phyloP scores from a whole-genome alignment of 2,888 invertebrate species.

The Ornithoptera alexandrae region DNA sequence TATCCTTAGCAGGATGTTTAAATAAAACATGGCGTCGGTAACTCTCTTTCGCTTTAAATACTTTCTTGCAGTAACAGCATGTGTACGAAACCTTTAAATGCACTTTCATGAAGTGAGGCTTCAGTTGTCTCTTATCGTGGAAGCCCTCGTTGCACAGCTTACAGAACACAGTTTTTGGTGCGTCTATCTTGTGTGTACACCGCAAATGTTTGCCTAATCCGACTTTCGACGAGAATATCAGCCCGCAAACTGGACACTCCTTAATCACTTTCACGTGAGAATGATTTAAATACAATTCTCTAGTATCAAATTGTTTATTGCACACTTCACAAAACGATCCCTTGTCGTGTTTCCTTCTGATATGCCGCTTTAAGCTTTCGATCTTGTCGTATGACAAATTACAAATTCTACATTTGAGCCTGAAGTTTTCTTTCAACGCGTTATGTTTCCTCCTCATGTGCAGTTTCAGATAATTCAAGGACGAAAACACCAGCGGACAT shows the following conservation, averaged over 20 bases:
- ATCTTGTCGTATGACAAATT: conserved; percentile 70
- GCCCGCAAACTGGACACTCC: conserved; percentile 64
- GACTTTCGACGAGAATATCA: conserved; percentile 64
- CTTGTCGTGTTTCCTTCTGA: conserved; percentile 65
- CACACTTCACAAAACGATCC: conserved; percentile 63
- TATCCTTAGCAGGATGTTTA: conserved; percentile 52
- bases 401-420: conserved; percentile 67
- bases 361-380: conserved; percentile 70
- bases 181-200: conserved; percentile 63
- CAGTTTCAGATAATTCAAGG: conserved; percentile 60
- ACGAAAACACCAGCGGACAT: conserved; percentile 67
- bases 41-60: conserved; percentile 67
- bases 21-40: conserved; percentile 61
- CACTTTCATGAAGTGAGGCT: conserved; percentile 63
- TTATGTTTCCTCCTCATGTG: conserved; percentile 73
- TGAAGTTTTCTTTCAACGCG: conserved; percentile 60
- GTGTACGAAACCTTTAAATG: conserved; percentile 68
- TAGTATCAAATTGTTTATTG: conserved; percentile 61
- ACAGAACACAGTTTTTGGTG: conserved; percentile 62
- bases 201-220: conserved; percentile 66
- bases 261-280: conserved; percentile 59
- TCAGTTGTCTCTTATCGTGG: conserved; percentile 60
- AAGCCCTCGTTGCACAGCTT: conserved; percentile 66
- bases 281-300: conserved; percentile 61
- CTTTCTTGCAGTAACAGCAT: conserved; percentile 60